Evolutionary conservation across 1,140 invertebrate genomes (phyloP), one percentile per base, ranked within the genome.

Genomic region (Drosophila sp.): DNA sequence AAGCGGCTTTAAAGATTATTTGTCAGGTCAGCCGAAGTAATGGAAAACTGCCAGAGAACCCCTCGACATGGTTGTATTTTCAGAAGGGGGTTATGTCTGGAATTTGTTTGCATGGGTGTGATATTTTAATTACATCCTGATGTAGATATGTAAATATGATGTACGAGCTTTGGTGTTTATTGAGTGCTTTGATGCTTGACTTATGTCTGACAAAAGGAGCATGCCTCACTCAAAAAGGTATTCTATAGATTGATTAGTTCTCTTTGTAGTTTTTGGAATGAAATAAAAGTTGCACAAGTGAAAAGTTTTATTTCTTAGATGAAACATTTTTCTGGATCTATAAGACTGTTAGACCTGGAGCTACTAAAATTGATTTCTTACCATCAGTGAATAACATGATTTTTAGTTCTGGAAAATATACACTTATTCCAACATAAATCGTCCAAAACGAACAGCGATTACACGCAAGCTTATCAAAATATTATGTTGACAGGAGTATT

Each of bases 41-140:
- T 25, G 29, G 7, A 7, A 13, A 5, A 41, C 18, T 13, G 21
- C n/a, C 11, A 27, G 21, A 16, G 25, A 41, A 16, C 25, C 11
- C 9, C 29, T 7, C 4, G 36, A 16, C 7, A 7, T 27, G 25
- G 57, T 13, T 5, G 14, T 18, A 9, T 11, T 14, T 18, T 7
- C 9, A 38, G 4, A 9, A 2, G 32, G 50, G 32, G 0, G 18
- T 41, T 46, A 34, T 34, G 66, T 57, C 54, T 72, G 46, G 41
- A 48, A 59, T 84, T 83, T 80, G 59, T 80, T 76, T 86, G 80
- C 48, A 66, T 84, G 83, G 83, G 83, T 76, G 84, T 83, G 79
- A 87, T 89, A 89, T 87, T 87, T 87, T 87, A 87, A 89, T 87
- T 87, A 87, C 79, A 73, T 73, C 63, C 63, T 77, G 78, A 74